Base-by-base conservation (phyloP, 2,113 vertebrate species). In the Heterotis niloticus region DNA sequence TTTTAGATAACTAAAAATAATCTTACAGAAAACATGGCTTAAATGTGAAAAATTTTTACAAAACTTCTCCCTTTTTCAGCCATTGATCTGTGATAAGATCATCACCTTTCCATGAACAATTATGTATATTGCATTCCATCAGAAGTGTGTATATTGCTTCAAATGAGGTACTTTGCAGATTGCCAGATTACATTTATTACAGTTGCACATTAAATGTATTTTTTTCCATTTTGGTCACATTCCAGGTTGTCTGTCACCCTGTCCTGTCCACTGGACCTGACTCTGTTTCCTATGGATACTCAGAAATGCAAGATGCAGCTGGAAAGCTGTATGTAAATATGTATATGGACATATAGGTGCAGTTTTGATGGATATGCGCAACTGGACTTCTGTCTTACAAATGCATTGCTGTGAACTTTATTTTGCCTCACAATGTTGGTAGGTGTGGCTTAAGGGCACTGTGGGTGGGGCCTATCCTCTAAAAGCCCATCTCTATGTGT, bases 301-400 rank as follows among this genome's bases (percentile, higher is more conserved):
- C 97, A 99, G 23, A 90, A 90, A 64, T 99, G 97, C 90, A 98
- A 98, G 89, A 98, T 99, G 94, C 97, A 99, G 82, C 86, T 99
- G 84, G 97, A 99, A 88, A 99, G 97, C 89, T 99, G 97, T 99
- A 73, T 67, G 79, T 82, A 73, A 73, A 66, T 65, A 67, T 54
- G 62, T 20, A 18, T 51, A 29, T 18, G 34, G 17, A n/a, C 16
- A 20, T 34, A 26, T 9, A 16, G 16, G 51, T 17, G 14, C 60
- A 17, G 60, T 62, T 20, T 62, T 20, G 60, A 44, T 2, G 34
- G 34, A 2, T 44, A 44, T 44, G 34, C 3, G 7, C 34, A 4
- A 44, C 34, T 44, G 34, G 2, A 44, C 34, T 44, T 44, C 34
- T 44, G 2, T 44, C 3, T 44, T 44, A 44, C 34, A 44, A 7